Evolutionary conservation across 2,797 vertebrate genomes (phyloP).

Genomic region (Periophthalmus magnuspinnatus): DNA sequence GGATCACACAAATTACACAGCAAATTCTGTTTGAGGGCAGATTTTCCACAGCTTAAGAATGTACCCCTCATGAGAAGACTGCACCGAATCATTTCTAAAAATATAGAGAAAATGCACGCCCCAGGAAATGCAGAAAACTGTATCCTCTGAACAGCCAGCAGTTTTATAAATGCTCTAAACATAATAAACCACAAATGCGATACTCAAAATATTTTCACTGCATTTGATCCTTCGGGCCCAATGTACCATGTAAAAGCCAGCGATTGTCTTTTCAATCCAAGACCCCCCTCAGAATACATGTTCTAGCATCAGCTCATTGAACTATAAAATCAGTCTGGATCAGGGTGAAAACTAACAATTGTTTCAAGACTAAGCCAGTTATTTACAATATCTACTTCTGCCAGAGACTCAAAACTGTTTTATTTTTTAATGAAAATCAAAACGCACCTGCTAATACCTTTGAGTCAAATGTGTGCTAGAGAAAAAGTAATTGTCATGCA

Average conservation of each 20-base stretch:
- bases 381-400: neutral
- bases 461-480: too few species aligned
- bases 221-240: conserved; percentile 2
- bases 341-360: conserved; percentile 2
- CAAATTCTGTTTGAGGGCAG: conserved; percentile 44
- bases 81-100: conserved; percentile 39
- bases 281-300: neutral
- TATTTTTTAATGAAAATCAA: neutral
- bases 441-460: neutral
- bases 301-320: neutral
- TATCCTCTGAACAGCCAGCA: neutral
- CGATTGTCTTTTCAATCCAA: neutral
- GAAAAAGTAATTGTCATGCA: neutral
- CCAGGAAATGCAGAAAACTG: conserved; percentile 21
- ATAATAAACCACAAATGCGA: conserved; percentile 8
- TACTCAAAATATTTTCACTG: neutral
- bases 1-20: conserved; percentile 46
- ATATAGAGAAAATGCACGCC: conserved; percentile 35
- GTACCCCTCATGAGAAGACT: conserved; percentile 39
- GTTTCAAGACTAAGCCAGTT: neutral
- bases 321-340: neutral
- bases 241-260: conserved; percentile 3
- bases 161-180: neutral
- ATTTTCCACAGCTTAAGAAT: conserved; percentile 36
- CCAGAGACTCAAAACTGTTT: neutral